These are phyloP conservation scores for Eledone cirrhosa DNA, from an alignment of 2,888 invertebrate species.

Conservation along the genomic window DNA sequence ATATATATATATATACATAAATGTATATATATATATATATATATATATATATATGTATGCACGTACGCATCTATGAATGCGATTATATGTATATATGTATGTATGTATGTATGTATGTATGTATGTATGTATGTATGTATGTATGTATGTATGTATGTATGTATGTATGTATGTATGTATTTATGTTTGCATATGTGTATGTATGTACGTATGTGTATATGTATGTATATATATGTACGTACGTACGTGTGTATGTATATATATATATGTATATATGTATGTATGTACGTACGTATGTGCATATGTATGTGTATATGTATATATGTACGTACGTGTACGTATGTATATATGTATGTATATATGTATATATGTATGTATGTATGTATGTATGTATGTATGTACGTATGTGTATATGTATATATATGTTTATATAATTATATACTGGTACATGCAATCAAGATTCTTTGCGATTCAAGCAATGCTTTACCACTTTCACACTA, in stretches of 20 bases:
- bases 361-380: too few species aligned
- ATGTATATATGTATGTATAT: too few species aligned
- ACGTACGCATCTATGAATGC: not conserved
- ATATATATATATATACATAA: not conserved
- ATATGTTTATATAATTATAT: too few species aligned
- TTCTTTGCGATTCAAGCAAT: too few species aligned
- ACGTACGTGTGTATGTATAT: not conserved
- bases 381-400: too few species aligned
- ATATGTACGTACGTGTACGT: too few species aligned
- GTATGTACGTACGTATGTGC: too few species aligned
- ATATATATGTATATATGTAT: not conserved
- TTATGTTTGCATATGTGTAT: not conserved
- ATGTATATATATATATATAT: not conserved
- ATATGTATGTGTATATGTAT: too few species aligned
- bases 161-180: slow-evolving; percentile 14
- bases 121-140: not conserved
- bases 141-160: slow-evolving; percentile 14
- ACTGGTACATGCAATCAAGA: too few species aligned
- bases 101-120: not conserved
- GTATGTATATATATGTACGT: not conserved
- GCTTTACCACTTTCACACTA: too few species aligned
- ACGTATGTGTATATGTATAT: too few species aligned
- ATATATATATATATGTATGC: not conserved
- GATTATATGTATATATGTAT: not conserved
- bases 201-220: not conserved